A percentile compares a stretch with the other conserved stretches of the same genome.
phyloP scores from a whole-genome alignment of 2,113 vertebrate species.

The Brachionichthys hirsutus region DNA sequence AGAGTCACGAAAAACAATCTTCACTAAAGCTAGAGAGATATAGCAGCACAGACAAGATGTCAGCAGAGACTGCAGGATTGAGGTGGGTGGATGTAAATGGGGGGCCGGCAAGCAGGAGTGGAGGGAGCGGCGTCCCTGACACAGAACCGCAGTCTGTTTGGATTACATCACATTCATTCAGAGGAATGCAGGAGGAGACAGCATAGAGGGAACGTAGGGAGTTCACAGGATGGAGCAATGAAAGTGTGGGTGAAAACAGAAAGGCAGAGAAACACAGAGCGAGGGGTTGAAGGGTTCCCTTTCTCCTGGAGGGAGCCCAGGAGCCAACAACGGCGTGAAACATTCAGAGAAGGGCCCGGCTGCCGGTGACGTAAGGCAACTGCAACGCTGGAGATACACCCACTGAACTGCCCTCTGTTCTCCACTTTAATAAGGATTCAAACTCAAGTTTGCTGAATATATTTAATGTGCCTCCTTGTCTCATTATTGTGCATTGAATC shows the following conservation, averaged over 20 bases:
- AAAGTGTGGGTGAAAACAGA: slow-evolving; percentile 9
- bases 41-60: slow-evolving; percentile 8
- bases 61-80: slow-evolving; percentile 20
- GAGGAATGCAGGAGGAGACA: slow-evolving; percentile 16
- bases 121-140: slow-evolving; percentile 43
- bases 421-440: no score
- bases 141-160: slow-evolving; percentile 57
- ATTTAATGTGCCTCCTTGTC: no score
- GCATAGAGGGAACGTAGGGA: slow-evolving; percentile 18
- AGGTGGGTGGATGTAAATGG: slow-evolving; percentile 24
- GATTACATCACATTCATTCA: slow-evolving; percentile 68
- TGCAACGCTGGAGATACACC: slow-evolving; percentile 58
- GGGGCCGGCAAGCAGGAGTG: slow-evolving; percentile 7
- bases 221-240: slow-evolving; percentile 16
- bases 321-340: slow-evolving; percentile 60
- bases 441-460: no score
- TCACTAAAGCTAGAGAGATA: slow-evolving; percentile 14
- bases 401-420: slow-evolving; percentile 30
- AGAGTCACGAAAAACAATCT: neutral
- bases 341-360: slow-evolving; percentile 64
- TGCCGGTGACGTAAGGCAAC: slow-evolving; percentile 63
- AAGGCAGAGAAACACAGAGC: slow-evolving; percentile 21
- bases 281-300: slow-evolving; percentile 29
- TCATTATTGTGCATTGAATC: no score
- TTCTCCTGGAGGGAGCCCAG: slow-evolving; percentile 50